A percentile compares a stretch with the other conserved stretches of the same genome.
Conservation (phyloP, 1,140 invertebrate species). For the Brachionus koreanus region DNA sequence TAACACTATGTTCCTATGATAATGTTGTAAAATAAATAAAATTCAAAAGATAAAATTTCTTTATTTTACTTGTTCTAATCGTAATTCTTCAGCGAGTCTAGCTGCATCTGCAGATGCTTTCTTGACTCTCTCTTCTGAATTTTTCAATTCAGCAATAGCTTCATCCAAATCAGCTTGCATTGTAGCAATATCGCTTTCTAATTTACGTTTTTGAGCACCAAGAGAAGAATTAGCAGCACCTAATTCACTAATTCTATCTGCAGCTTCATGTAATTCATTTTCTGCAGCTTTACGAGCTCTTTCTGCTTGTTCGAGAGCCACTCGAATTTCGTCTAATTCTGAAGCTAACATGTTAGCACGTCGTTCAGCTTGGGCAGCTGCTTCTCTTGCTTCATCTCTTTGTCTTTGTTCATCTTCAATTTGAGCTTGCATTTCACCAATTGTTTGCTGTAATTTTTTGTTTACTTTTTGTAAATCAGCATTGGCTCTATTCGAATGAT, state of each 20-base stretch:
- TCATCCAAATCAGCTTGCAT: conserved; percentile 70
- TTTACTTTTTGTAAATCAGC: too few relatives aligned
- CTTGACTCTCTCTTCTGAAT: conserved; percentile 93
- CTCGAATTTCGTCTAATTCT: conserved; percentile 91
- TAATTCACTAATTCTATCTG: conserved; percentile 92
- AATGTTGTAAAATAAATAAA: neutral
- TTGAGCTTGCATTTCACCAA: too few relatives aligned
- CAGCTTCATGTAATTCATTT: conserved; percentile 88
- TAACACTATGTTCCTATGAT: conserved; percentile 81
- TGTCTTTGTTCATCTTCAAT: conserved; percentile 95
- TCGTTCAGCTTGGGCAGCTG: conserved; percentile 89
- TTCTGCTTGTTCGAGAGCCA: conserved; percentile 85
- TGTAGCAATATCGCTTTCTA: conserved; percentile 91
- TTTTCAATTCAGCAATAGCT: conserved; percentile 71
- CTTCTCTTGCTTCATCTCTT: conserved; percentile 90
- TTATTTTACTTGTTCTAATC: conserved; percentile 76
- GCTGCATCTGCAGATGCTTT: conserved; percentile 80
- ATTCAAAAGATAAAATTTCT: neutral
- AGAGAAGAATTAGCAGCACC: conserved; percentile 84
- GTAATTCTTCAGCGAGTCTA: conserved; percentile 90
- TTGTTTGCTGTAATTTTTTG: too few relatives aligned
- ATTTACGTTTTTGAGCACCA: conserved; percentile 91
- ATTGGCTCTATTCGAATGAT: too few relatives aligned
- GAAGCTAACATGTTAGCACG: conserved; percentile 88
- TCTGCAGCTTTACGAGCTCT: conserved; percentile 91